phyloP scores from a whole-genome alignment of 2,888 invertebrate genomes.

The Pterostichus niger region DNA sequence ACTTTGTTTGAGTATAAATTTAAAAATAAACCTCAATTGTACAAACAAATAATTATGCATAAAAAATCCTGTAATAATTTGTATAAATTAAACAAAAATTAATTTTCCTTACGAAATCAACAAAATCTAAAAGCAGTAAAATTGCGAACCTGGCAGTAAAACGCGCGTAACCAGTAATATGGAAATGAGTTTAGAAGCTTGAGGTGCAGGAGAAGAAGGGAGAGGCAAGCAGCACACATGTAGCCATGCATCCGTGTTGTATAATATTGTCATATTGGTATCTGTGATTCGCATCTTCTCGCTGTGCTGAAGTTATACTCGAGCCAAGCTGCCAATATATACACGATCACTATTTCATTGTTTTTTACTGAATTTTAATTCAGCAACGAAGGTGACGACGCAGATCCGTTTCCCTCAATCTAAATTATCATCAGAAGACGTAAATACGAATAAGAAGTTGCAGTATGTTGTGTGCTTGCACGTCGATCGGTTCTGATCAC shows the following conservation, averaged over 20 bases:
- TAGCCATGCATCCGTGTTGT: constrained; percentile 45
- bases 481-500: background rate
- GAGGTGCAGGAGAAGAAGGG: background rate
- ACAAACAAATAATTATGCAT: too few species aligned
- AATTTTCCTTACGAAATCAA: background rate
- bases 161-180: background rate
- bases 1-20: too few species aligned
- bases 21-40: too few species aligned
- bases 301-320: constrained; percentile 58
- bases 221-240: constrained; percentile 3
- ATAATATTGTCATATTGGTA: constrained; percentile 66
- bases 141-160: background rate
- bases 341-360: constrained; percentile 63
- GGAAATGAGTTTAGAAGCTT: background rate
- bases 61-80: too few species aligned
- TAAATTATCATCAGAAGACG: constrained; percentile 63
- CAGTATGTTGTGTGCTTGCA: background rate
- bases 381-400: constrained; percentile 67
- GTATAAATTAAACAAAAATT: background rate
- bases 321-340: constrained; percentile 47
- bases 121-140: constrained; percentile 1
- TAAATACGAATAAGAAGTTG: constrained; percentile 30
- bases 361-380: constrained; percentile 67
- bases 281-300: constrained; percentile 64
- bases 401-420: constrained; percentile 62